These are phyloP conservation scores for Tricholaema leucomelas DNA, from an alignment of 2,113 vertebrate species.

Conservation along the genomic window DNA sequence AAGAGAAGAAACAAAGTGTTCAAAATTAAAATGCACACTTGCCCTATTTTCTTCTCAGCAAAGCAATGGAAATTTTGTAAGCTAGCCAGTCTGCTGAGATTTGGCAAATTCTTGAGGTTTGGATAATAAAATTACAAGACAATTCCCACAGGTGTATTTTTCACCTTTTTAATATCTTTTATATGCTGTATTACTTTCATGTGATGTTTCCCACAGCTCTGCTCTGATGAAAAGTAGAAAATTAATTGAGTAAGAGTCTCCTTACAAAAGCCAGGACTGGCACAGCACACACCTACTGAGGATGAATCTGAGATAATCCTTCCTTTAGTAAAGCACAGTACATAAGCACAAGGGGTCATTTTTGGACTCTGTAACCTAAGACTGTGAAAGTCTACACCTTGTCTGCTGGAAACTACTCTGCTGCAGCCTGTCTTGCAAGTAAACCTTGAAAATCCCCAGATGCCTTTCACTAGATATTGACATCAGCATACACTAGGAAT, in stretches of 20 bases:
- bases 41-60: slow-evolving; percentile 4
- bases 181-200: slow-evolving; percentile 49
- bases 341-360: slow-evolving; percentile 32
- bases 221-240: slow-evolving; percentile 35
- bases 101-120: slow-evolving; percentile 50
- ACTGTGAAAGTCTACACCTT: slow-evolving; percentile 20
- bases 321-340: slow-evolving; percentile 1
- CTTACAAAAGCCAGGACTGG: slow-evolving; percentile 38
- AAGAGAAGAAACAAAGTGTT: slow-evolving; percentile 26
- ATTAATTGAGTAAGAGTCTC: slow-evolving; percentile 29
- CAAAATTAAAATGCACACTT: slow-evolving; percentile 41
- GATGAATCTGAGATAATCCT: slow-evolving; percentile 23
- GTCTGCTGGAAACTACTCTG: slow-evolving; percentile 17
- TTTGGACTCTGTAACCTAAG: background rate
- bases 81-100: slow-evolving; percentile 13
- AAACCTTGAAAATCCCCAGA: slow-evolving; percentile 21
- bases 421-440: slow-evolving; percentile 17
- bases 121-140: slow-evolving; percentile 51
- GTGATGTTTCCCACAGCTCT: slow-evolving; percentile 51
- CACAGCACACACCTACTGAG: background rate
- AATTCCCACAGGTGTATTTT: slow-evolving; percentile 60
- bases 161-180: slow-evolving; percentile 59
- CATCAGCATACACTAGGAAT: background rate
- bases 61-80: slow-evolving; percentile 12
- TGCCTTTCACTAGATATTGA: background rate